Base-by-base conservation (phyloP, 2,888 invertebrate genomes). In the Euzetes globulus region DNA sequence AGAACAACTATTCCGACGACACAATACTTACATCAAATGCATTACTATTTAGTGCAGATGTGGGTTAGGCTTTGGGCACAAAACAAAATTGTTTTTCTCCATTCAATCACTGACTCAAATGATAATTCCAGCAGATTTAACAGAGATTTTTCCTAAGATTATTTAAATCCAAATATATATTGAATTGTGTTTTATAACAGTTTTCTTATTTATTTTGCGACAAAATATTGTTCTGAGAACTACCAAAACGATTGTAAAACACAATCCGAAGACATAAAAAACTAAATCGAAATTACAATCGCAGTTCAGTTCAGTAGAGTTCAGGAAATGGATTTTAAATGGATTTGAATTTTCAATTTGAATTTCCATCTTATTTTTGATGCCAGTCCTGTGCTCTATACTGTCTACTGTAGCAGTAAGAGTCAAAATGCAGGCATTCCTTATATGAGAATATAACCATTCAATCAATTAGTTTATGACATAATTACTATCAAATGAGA, bases 131-230 rank as follows among this genome's bases (percentile, higher is more conserved):
- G 27, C 5, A 65, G 63, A 65, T 65, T 65, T 65, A 65, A 33
- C 33, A 37, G 37, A 65, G 63, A 65, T 65, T 65, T 65, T 4
- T 2, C n/a, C n/a, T 65, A 5, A 65, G 63, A 65, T 65, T 65
- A 65, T 65, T 65, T 65, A 65, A 65, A 65, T 65, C 63, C 37
- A 19, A 19, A 65, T 29, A 37, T 65, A 37, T 37, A 65, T 65
- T 65, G 63, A 65, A 65, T 65, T 65, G 63, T 33, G n/a, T 65
- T 65, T 65, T 65, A 60, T 60, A 55, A 25, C 55, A 29, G 58
- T 27, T 58, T 58, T 58, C 11, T 19, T 58, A 25, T 58, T 52
- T 58, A 27, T 50, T 15, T 47, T 47, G 15, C 50, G 17, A 50
- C 19, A 50, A 50, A 58, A 58, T 58, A 58, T 58, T 58, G 27